Base-by-base conservation (phyloP, 2,113 vertebrate genomes). In the Paramisgurnus dabryanus region DNA sequence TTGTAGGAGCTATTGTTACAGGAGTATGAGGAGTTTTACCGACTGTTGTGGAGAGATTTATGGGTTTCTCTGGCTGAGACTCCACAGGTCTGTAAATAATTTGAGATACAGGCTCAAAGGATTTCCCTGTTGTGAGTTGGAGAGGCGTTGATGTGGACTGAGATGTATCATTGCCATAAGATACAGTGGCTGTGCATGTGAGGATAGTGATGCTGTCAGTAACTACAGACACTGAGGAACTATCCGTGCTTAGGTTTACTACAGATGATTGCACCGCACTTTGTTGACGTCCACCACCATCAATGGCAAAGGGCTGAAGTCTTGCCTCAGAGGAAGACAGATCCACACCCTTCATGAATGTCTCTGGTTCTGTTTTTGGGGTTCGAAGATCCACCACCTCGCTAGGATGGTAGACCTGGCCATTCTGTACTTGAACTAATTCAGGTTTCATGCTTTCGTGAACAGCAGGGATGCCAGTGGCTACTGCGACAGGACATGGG, bases 371-470 rank as follows among this genome's bases (percentile, higher is more conserved):
- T 67, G 89, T 86, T 83, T 97, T 98, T 82, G 95, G 88, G 70
- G 96, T 98, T 49, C 96, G 94, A 75, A 99, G 94, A 89, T 99
- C 98, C 79, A 99, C 96, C 50, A 96, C 94, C 85, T 97, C 95
- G 1, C 91, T 92, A 40, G 90, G 88, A 82, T 94, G 92, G 66
- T 91, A 86, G 2, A 89, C 72, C 82, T 92, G 94, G 83, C 90
- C 93, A 81, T 93, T 96, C 86, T 95, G 94, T 83, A 88, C 91
- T 43, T 90, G 89, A 45, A 89, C 85, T 64, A 79, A 78, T 65
- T 92, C 93, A 11, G 92, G 87, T 81, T 92, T 87, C 17, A 86
- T 81, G 80, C 86, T 91, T 81, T 93, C 93, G 76, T 90, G 76
- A 22, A 91, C 89, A 70, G 95, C 86, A 78, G 91, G 89, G 79